These are phyloP conservation scores for Rhinichthys osculus DNA, from an alignment of 2,797 vertebrate genomes.

Conservation along the genomic window DNA sequence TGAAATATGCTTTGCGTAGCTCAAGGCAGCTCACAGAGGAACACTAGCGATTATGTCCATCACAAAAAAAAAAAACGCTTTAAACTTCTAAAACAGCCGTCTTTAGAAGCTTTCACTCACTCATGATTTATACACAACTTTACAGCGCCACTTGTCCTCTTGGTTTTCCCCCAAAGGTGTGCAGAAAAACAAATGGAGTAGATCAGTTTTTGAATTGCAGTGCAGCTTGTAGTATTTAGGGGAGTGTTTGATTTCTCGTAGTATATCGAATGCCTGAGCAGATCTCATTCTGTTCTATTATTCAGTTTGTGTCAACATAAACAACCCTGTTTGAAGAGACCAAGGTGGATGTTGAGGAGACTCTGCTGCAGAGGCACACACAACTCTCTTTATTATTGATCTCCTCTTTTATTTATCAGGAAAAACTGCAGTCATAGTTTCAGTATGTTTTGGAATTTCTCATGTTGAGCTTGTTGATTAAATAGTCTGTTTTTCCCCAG, in stretches of 20 bases:
- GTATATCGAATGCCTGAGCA: constrained; percentile 30
- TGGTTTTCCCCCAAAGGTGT: constrained; percentile 38
- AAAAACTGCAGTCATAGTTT: constrained; percentile 31
- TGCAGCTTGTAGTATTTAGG: constrained; percentile 22
- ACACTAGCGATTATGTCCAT: constrained; percentile 39
- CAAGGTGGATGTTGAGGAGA: constrained; percentile 26
- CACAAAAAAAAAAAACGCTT: not conserved
- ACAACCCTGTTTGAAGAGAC: constrained; percentile 31
- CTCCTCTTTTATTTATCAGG: constrained; percentile 45
- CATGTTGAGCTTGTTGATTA: constrained; percentile 25
- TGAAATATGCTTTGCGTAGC: constrained; percentile 43
- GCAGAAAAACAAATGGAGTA: not conserved
- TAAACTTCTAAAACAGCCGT: constrained; percentile 25
- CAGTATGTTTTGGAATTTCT: not conserved
- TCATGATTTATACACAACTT: constrained; percentile 50
- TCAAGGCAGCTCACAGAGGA: constrained; percentile 45
- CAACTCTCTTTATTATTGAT: constrained; percentile 43
- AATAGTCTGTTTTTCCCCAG: not conserved
- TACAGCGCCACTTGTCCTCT: constrained; percentile 22
- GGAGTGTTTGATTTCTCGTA: constrained; percentile 36
- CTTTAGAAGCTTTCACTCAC: constrained; percentile 22
- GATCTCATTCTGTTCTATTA: constrained; percentile 30
- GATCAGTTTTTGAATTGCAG: not conserved
- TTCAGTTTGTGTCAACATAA: constrained; percentile 42
- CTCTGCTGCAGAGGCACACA: constrained; percentile 9